Evolutionary conservation across 2,113 vertebrate species (phyloP).

Genomic region (Polypterus senegalus): DNA sequence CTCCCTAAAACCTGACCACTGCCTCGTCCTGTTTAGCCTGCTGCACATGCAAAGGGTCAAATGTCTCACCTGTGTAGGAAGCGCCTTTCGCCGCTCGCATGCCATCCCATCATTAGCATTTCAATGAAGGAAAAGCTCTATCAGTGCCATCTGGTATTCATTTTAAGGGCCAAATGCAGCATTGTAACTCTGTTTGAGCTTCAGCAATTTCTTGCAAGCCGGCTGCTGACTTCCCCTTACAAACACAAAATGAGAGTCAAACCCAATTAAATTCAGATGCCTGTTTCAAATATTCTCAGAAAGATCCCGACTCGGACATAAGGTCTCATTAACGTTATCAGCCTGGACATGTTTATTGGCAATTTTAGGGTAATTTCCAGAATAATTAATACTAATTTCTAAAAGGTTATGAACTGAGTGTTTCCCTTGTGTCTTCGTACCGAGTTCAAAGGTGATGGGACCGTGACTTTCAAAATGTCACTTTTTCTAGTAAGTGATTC

Average conservation of each 20-base stretch:
- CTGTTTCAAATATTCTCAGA: slow-evolving; percentile 10
- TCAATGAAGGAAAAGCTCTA: slow-evolving; percentile 23
- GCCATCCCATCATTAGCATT: slow-evolving; percentile 45
- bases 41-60: slow-evolving; percentile 56
- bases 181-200: slow-evolving; percentile 1
- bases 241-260: slow-evolving; percentile 31
- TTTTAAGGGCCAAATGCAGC: slow-evolving; percentile 43
- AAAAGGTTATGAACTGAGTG: not conserved
- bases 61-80: slow-evolving; percentile 64
- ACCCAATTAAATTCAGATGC: slow-evolving; percentile 50
- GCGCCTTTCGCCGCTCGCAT: slow-evolving; percentile 49
- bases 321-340: slow-evolving; percentile 29
- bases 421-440: too few relatives aligned
- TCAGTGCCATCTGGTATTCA: slow-evolving; percentile 55
- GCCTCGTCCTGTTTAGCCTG: not conserved
- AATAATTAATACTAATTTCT: not conserved
- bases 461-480: too few relatives aligned
- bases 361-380: slow-evolving; percentile 22
- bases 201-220: not conserved
- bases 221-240: slow-evolving; percentile 38
- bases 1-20: not conserved
- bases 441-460: too few relatives aligned
- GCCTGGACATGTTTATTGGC: slow-evolving; percentile 34
- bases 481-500: too few relatives aligned
- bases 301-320: slow-evolving; percentile 18